Base-by-base conservation (phyloP, 2,797 vertebrate genomes). In the Semotilus atromaculatus region DNA sequence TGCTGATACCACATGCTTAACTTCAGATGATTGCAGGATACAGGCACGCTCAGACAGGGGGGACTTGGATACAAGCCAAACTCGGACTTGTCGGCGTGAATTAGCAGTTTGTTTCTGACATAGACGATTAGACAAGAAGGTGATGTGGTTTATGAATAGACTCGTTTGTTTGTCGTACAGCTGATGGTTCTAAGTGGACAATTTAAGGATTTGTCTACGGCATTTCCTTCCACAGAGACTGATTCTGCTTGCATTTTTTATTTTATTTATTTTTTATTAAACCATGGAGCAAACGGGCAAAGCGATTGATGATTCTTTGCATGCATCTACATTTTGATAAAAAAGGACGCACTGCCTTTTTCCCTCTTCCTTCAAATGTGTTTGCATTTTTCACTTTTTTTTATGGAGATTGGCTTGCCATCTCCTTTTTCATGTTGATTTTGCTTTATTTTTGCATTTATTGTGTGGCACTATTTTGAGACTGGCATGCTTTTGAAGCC, bases 401-500 rank as follows among this genome's bases (percentile, higher is more conserved):
- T 36, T 29, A 74, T 19, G 21, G 73, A 83, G 62, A 66, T 58
- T 68, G 43, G 34, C 18, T 66, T 48, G n/a, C 18, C 81, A 34
- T 48, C 66, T 83, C 43, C 60, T 75, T 26, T 83, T 75, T 36
- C n/a, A 87, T 88, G 83, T 87, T 73, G 73, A 75, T 58, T 11
- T 72, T 26, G 40, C 43, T 31, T 51, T 0, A 4, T 82, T 86
- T 70, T 14, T 74, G 74, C 74, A 29, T 77, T 45, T 34, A 81
- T 80, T 85, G 82, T 78, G 86, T 72, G 26, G 79, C 14, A 66
- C 79, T 67, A 48, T 73, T 77, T 89, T 89, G 67, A 91, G 91
- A 91, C 86, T 95, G 97, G 96, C 95, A 98, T 97, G 97, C 96
- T 97, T 94, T 95, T 97, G 90, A 94, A 96, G 93, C 96, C 97